A percentile compares a stretch with the other conserved stretches of the same genome.
phyloP scores from a whole-genome alignment of 2,888 invertebrate species.

The Drosophila neonasuta region DNA sequence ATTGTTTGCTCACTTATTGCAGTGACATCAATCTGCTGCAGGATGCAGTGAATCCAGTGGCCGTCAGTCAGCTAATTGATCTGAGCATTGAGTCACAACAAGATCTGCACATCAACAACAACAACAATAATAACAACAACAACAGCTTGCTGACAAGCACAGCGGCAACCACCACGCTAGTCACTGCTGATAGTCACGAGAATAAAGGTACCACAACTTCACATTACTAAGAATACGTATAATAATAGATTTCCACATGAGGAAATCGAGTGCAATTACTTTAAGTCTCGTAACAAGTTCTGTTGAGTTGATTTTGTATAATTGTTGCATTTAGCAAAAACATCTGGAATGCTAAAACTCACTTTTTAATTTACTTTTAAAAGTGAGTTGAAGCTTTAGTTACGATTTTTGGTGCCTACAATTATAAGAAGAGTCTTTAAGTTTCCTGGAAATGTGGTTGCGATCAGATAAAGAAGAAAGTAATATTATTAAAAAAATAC shows the following conservation, averaged over 20 bases:
- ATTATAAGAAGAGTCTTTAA: too few relatives aligned
- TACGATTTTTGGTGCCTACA: too few relatives aligned
- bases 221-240: neutral
- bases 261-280: neutral
- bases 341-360: too few relatives aligned
- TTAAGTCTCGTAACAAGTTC: neutral
- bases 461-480: too few relatives aligned
- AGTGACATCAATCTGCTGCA: conserved; percentile 10
- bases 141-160: conserved; percentile 81
- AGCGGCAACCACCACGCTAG: conserved; percentile 81
- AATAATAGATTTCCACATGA: neutral
- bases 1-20: conserved; percentile 4
- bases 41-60: conserved; percentile 70
- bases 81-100: conserved; percentile 82
- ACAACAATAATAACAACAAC: conserved; percentile 73
- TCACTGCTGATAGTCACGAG: conserved; percentile 83
- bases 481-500: too few relatives aligned
- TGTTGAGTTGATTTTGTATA: too few relatives aligned
- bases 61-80: conserved; percentile 81
- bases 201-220: conserved; percentile 76
- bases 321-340: too few relatives aligned
- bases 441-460: too few relatives aligned
- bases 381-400: too few relatives aligned
- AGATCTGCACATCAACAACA: conserved; percentile 81
- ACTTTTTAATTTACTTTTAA: too few relatives aligned